phyloP scores from a whole-genome alignment of 2,113 vertebrate genomes.

The Cnemophilus loriae region DNA sequence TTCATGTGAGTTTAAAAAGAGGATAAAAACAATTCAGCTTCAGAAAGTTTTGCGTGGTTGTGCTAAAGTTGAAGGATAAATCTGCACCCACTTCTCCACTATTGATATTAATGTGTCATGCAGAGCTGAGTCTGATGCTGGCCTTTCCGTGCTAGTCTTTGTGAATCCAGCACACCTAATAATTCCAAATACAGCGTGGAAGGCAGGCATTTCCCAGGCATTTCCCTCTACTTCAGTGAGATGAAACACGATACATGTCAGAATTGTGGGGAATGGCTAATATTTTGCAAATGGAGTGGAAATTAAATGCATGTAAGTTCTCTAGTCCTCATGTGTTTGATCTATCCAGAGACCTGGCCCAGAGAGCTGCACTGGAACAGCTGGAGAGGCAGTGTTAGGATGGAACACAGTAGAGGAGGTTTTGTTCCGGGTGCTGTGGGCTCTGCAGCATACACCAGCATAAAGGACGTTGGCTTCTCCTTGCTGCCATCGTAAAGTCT shows the following conservation, averaged over 20 bases:
- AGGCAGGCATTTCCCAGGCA: not conserved
- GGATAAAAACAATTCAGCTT: constrained; percentile 20
- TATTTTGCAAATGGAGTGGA: not conserved
- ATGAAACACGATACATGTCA: not conserved
- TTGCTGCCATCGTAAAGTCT: fast-evolving
- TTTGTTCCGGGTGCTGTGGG: fast-evolving
- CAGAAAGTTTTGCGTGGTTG: not conserved
- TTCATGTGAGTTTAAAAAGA: not conserved
- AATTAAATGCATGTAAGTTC: not conserved
- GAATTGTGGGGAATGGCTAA: not conserved
- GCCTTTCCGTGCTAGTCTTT: not conserved
- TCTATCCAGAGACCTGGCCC: not conserved
- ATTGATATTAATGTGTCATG: not conserved
- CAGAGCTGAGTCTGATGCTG: not conserved
- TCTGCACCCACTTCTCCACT: not conserved
- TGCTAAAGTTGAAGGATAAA: not conserved
- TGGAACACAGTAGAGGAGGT: fast-evolving
- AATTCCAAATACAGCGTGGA: not conserved
- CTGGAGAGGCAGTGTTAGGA: not conserved
- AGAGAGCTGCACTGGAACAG: not conserved
- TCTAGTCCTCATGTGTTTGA: not conserved
- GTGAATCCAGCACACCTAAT: not conserved
- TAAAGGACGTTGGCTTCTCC: not conserved
- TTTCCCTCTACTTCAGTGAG: not conserved
- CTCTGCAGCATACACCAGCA: not conserved